These are phyloP conservation scores for Enteromius paludinosus DNA, from an alignment of 2,797 vertebrate genomes.

Conservation along the genomic window DNA sequence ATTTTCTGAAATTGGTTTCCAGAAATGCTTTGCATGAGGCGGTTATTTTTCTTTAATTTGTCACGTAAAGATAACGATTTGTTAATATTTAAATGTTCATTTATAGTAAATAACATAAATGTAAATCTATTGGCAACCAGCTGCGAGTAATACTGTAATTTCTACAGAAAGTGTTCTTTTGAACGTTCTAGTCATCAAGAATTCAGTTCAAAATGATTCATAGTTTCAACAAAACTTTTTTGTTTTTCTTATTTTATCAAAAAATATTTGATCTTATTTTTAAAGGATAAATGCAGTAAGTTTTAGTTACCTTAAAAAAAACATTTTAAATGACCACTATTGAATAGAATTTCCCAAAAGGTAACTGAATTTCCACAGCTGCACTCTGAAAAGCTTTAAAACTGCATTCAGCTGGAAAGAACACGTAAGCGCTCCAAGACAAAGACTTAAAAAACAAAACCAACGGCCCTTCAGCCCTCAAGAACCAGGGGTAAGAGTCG, in stretches of 20 bases:
- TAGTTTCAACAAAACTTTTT: not conserved
- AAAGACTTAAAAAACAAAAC: slow-evolving; percentile 39
- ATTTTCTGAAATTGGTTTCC: too few species aligned
- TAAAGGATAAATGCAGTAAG: not conserved
- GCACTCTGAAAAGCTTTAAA: slow-evolving; percentile 8
- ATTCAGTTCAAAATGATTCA: not conserved
- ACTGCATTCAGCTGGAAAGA: not conserved
- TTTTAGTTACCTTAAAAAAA: too few species aligned
- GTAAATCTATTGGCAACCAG: too few species aligned
- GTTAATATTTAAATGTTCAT: too few species aligned
- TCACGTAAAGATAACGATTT: too few species aligned
- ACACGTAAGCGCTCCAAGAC: not conserved
- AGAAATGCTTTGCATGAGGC: too few species aligned
- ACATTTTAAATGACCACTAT: slow-evolving; percentile 3
- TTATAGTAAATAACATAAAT: too few species aligned
- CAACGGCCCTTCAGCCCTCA: slow-evolving; percentile 17
- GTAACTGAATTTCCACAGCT: not conserved
- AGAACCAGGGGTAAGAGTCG: slow-evolving; percentile 34
- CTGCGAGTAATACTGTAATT: too few species aligned
- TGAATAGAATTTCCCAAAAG: slow-evolving; percentile 12
- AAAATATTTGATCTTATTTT: not conserved
- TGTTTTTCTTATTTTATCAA: not conserved
- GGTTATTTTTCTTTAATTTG: too few species aligned
- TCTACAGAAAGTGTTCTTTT: not conserved
- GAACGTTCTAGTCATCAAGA: not conserved